Percentiles rank a stretch among this genome's conserved stretches.
Evolutionary conservation across 2,797 vertebrate genomes (phyloP).

Genomic region (Loriculus beryllinus): DNA sequence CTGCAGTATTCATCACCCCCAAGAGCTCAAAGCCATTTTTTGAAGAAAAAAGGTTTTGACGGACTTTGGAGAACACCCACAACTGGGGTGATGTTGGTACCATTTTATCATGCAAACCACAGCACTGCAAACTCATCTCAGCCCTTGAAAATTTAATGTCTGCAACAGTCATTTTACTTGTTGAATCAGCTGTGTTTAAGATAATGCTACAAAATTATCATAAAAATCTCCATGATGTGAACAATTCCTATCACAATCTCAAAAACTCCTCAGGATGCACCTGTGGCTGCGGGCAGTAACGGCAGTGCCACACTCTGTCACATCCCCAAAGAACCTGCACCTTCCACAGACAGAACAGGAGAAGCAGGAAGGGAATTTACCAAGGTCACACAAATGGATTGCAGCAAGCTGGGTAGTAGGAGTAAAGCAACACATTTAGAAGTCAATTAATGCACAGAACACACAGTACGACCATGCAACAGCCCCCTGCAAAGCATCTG

Average conservation of each 20-base stretch:
- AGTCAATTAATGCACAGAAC: fast-evolving
- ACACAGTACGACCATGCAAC: background rate
- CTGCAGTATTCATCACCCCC: too few relatives aligned
- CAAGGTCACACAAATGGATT: background rate
- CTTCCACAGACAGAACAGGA: background rate
- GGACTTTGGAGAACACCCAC: background rate
- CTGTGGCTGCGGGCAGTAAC: background rate
- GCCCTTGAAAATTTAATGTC: background rate
- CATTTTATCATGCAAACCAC: background rate
- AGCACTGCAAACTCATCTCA: background rate
- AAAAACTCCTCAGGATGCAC: background rate
- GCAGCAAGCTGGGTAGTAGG: background rate
- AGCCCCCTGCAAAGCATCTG: background rate
- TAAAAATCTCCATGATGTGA: background rate
- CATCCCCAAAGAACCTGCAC: background rate
- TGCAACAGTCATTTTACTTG: background rate
- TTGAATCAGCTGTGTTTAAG: background rate
- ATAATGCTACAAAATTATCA: background rate
- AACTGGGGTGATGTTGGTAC: too few relatives aligned
- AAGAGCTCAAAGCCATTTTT: background rate
- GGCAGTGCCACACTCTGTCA: background rate
- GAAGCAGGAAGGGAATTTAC: background rate
- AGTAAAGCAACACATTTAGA: background rate
- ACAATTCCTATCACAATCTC: background rate
- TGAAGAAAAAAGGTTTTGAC: background rate